A percentile compares a stretch with the other conserved stretches of the same genome.
These are phyloP conservation scores for Sebastes glaucus DNA, from an alignment of 2,797 vertebrate species.

Conservation along the genomic window DNA sequence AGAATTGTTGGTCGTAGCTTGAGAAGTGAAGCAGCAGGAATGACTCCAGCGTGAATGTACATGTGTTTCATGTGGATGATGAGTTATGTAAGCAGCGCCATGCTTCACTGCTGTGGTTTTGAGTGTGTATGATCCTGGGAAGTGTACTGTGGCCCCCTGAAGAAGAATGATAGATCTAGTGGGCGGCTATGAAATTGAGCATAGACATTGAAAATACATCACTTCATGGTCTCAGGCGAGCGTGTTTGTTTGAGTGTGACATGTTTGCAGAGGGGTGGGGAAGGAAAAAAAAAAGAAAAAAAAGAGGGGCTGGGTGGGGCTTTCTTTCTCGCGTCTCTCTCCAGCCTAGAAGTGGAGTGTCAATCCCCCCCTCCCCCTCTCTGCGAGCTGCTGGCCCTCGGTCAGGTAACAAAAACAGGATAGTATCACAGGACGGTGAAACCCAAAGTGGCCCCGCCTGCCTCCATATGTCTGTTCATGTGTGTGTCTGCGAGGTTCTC, in stretches of 20 bases:
- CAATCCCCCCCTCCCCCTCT: constrained; percentile 64
- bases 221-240: constrained; percentile 54
- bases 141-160: constrained; percentile 50
- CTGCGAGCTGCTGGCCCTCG: constrained; percentile 80
- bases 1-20: constrained; percentile 17
- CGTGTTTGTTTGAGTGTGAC: constrained; percentile 75
- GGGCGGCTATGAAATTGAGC: constrained; percentile 61
- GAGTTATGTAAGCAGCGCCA: constrained; percentile 67
- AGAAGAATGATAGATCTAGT: constrained; percentile 52
- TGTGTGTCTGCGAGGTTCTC: constrained; percentile 84
- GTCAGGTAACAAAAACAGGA: constrained; percentile 88
- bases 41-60: constrained; percentile 51
- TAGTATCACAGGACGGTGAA: constrained; percentile 91
- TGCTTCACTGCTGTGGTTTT: constrained; percentile 34
- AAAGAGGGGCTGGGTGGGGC: constrained; percentile 64
- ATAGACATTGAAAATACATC: constrained; percentile 60
- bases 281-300: constrained; percentile 14
- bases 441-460: constrained; percentile 82
- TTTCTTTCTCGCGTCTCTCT: constrained; percentile 86
- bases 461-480: constrained; percentile 80
- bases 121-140: constrained; percentile 56
- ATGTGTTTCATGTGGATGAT: constrained; percentile 60
- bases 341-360: constrained; percentile 84
- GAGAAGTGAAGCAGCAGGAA: constrained; percentile 47
- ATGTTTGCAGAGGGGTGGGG: constrained; percentile 69